Conservation (phyloP, 2,888 invertebrate genomes). For the Metallyticus violacea region DNA sequence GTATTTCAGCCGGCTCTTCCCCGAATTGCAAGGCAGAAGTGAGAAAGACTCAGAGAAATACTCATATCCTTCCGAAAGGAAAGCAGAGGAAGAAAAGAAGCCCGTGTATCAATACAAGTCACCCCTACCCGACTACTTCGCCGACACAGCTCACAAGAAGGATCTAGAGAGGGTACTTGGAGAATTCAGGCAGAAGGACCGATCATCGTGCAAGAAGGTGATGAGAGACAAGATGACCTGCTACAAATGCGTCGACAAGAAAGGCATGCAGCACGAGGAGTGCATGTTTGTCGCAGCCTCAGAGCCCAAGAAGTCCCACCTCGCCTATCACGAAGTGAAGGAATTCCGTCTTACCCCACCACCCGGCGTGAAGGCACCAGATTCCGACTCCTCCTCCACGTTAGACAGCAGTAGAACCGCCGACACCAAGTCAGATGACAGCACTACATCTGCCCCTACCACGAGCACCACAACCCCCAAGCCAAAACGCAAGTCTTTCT, state of each 20-base stretch:
- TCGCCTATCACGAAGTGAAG: slow-evolving; percentile 65
- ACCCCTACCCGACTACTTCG: slow-evolving; percentile 20
- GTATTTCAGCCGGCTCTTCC: slow-evolving; percentile 49
- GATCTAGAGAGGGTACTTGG: slow-evolving; percentile 68
- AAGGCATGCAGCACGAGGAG: slow-evolving; percentile 71
- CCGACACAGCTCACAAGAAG: slow-evolving; percentile 57
- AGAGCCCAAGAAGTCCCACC: slow-evolving; percentile 60
- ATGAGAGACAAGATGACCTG: slow-evolving; percentile 74
- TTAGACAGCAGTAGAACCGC: not conserved
- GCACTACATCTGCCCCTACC: not conserved
- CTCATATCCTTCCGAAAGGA: not conserved
- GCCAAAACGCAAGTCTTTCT: slow-evolving; percentile 23
- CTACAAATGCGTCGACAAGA: slow-evolving; percentile 66
- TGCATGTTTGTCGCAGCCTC: slow-evolving; percentile 74
- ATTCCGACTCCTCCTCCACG: slow-evolving; percentile 1
- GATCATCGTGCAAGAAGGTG: slow-evolving; percentile 68
- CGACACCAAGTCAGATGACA: not conserved
- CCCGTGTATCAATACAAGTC: slow-evolving; percentile 22
- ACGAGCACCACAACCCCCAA: not conserved
- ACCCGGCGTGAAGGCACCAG: not conserved
- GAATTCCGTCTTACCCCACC: slow-evolving; percentile 49
- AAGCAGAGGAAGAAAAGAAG: not conserved
- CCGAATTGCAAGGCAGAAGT: slow-evolving; percentile 40
- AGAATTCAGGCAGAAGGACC: slow-evolving; percentile 70
- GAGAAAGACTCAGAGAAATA: slow-evolving; percentile 9